phyloP scores from a whole-genome alignment of 92 coral and sea anemone species.

The Palythoa grandiflora region DNA sequence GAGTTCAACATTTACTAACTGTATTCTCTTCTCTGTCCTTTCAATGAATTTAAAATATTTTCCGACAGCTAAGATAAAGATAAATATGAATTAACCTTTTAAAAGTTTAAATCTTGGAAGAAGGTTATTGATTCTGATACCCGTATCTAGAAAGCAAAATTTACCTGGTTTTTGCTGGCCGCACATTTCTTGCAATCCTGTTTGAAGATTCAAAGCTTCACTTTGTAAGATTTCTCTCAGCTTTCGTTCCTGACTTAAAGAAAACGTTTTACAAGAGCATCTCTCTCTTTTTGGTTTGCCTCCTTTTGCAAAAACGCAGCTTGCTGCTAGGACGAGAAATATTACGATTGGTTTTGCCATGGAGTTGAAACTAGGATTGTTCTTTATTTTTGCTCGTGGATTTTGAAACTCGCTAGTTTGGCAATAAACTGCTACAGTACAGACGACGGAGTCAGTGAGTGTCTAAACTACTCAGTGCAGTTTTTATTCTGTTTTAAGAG shows the following conservation, averaged over 20 bases:
- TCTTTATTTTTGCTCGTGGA: not conserved
- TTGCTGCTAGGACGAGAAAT: not conserved
- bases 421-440: not conserved
- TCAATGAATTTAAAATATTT: too few relatives aligned
- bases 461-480: not conserved
- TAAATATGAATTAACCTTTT: not conserved
- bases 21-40: too few relatives aligned
- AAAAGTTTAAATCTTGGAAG: not conserved
- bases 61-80: not conserved
- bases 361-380: not conserved
- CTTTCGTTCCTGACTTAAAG: not conserved
- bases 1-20: too few relatives aligned
- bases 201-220: not conserved
- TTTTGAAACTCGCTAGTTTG: not conserved
- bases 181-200: not conserved
- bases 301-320: not conserved
- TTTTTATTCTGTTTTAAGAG: conserved; percentile 2
- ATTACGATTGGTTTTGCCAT: not conserved
- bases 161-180: conserved; percentile 18
- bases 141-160: too few relatives aligned
- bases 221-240: not conserved
- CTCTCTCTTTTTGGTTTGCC: not conserved
- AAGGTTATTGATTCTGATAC: too few relatives aligned
- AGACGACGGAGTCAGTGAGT: not conserved
- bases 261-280: conserved; percentile 9